Evolutionary conservation across 2,888 invertebrate genomes (phyloP), one percentile per base, ranked within the genome.

Genomic region (Brachyptera putata): DNA sequence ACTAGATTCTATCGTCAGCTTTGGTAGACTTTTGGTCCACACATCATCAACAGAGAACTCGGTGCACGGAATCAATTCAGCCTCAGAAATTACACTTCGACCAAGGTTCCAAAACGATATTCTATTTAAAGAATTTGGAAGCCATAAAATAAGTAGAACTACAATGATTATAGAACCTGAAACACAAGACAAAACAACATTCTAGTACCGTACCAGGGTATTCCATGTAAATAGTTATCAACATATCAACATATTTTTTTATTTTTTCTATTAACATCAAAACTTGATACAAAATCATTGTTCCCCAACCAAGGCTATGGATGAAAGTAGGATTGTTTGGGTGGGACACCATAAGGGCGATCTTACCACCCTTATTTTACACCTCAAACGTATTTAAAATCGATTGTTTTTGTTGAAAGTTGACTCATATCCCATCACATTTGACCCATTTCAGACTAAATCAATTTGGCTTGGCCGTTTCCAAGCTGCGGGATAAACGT

Each of bases 1-100:
- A 0, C 89, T 84, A 58, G 89, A 85, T 73, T 90, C 90, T 9
- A 88, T 85, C 57, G 83, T 81, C 55, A 89, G 75, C 69, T 85
- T 83, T 1, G 88, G 84, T 70, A 89, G 77, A 58, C 82, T 82
- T 58, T 78, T 77, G 2, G 80, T 80, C 90, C 90, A 90, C 3
- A 87, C 76, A 64, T 84, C 79, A 48, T 78, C 78, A 3, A 81
- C 77, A 62, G 77, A 73, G 21, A 85, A 72, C 62, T 80, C 79
- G 64, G 80, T 81, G 72, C 86, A 86, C 48, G 85, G 83, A 61
- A 82, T 71, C 48, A 81, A 67, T 64, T 76, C 16, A 16, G n/a
- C 73, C 22, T 66, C 70, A 63, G 61, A 65, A 41, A 60, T 63
- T 62, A 64, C 65, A 56, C 68, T 73, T 56, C 69, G 67, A 61